Evolutionary conservation across 1,140 invertebrate species (phyloP).

Genomic region (Micrasema longulum): DNA sequence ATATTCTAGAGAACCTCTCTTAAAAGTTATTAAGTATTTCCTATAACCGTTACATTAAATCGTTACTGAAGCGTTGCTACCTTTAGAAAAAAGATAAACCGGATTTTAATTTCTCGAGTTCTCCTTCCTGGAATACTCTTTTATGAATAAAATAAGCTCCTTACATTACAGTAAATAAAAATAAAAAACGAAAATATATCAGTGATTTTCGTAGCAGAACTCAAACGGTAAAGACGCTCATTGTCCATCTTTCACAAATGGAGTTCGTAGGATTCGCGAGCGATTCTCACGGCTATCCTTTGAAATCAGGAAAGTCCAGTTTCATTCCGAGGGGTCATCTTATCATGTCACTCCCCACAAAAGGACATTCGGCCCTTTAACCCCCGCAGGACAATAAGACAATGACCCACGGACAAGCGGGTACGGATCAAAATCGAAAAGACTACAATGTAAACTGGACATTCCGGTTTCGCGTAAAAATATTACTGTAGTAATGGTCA

Average conservation of each 20-base stretch:
- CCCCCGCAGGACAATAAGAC: slow-evolving; percentile 15
- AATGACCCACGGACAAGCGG: slow-evolving; percentile 1
- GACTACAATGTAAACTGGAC: slow-evolving; percentile 50
- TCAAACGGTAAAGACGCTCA: slow-evolving; percentile 30
- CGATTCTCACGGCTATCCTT: slow-evolving; percentile 51
- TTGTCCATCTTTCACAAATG: slow-evolving; percentile 31
- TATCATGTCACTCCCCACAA: slow-evolving; percentile 49
- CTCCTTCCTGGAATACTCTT: slow-evolving; percentile 46
- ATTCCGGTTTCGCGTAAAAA: slow-evolving; percentile 47
- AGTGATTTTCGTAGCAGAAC: slow-evolving; percentile 19
- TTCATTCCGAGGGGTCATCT: slow-evolving; percentile 48
- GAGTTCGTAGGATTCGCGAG: slow-evolving; percentile 19
- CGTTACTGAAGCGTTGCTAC: slow-evolving; percentile 1
- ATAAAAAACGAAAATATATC: slow-evolving; percentile 1
- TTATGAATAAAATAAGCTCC: slow-evolving; percentile 14
- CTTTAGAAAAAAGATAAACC: slow-evolving; percentile 26
- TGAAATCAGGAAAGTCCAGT: slow-evolving; percentile 50
- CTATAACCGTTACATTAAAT: slow-evolving; percentile 28
- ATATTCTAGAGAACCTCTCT: too few relatives aligned
- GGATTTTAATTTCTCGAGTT: slow-evolving; percentile 41
- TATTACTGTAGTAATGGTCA: slow-evolving; percentile 43
- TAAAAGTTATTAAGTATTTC: too few relatives aligned
- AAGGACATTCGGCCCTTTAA: slow-evolving; percentile 29
- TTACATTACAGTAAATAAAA: slow-evolving; percentile 15
- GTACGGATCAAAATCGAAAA: background rate